Conservation (phyloP, 1,140 invertebrate species). For the Drosophila neocordata region DNA sequence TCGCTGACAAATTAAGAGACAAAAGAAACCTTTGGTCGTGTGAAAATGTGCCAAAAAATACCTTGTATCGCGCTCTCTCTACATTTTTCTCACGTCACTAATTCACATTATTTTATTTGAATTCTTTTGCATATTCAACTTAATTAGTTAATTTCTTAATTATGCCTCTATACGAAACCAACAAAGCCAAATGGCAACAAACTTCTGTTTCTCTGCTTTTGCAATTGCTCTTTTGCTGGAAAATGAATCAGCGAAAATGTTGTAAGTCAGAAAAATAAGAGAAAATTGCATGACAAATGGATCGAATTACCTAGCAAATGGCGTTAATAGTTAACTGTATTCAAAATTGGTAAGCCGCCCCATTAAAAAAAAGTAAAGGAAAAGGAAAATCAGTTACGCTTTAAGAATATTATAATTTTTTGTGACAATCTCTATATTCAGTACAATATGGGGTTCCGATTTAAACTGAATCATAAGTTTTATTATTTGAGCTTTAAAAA, state of each 20-base stretch:
- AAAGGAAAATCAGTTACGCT: neutral
- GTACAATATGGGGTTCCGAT: too few species aligned
- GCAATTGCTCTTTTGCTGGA: slow-evolving; percentile 36
- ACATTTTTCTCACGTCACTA: slow-evolving; percentile 27
- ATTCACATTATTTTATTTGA: slow-evolving; percentile 65
- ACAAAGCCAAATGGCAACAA: slow-evolving; percentile 44
- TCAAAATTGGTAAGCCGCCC: slow-evolving; percentile 23
- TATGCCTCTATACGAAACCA: slow-evolving; percentile 30
- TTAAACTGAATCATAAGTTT: too few species aligned
- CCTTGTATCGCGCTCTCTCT: neutral
- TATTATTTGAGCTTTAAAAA: too few species aligned
- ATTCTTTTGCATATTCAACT: slow-evolving; percentile 44
- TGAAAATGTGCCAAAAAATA: slow-evolving; percentile 34
- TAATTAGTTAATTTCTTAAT: slow-evolving; percentile 74
- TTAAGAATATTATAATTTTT: too few species aligned
- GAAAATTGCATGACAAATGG: slow-evolving; percentile 16
- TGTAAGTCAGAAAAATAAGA: slow-evolving; percentile 22
- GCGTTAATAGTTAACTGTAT: slow-evolving; percentile 52
- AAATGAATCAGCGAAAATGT: slow-evolving; percentile 73
- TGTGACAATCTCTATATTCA: too few species aligned
- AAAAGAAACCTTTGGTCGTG: slow-evolving; percentile 17
- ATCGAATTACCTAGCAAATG: slow-evolving; percentile 53
- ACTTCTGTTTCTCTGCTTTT: slow-evolving; percentile 32
- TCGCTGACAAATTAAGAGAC: slow-evolving; percentile 2
- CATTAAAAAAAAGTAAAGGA: neutral